Percentiles rank a stretch among this genome's conserved stretches.
Conservation (phyloP, 2,888 invertebrate species). For the Autographa pulchrina region DNA sequence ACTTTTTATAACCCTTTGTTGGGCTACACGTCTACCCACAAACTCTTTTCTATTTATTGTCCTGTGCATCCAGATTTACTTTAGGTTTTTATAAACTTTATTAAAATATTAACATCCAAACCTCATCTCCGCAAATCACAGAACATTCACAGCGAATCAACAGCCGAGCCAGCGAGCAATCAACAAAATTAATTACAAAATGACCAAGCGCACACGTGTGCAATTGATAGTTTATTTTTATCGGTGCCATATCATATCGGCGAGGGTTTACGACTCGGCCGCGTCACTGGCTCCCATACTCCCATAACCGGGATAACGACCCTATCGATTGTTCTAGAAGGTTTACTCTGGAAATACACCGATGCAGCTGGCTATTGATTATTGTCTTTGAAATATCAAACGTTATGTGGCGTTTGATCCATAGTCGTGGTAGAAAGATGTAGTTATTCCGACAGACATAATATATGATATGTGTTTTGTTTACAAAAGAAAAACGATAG, state of each 20-base stretch:
- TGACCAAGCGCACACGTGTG: slow-evolving; percentile 33
- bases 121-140: not conserved
- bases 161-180: not conserved
- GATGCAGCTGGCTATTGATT: not conserved
- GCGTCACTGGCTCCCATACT: slow-evolving; percentile 33
- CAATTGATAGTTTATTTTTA: slow-evolving; percentile 56
- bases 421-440: no score
- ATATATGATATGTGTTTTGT: no score
- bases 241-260: slow-evolving; percentile 49
- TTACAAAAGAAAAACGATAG: no score
- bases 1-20: no score
- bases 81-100: not conserved
- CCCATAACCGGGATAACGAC: slow-evolving; percentile 21
- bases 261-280: slow-evolving; percentile 50
- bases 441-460: not conserved
- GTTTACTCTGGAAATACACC: slow-evolving; percentile 10
- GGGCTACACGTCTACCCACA: not conserved
- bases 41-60: not conserved
- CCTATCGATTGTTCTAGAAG: not conserved
- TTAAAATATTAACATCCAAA: not conserved
- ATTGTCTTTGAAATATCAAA: no score
- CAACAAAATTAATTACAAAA: slow-evolving; percentile 36
- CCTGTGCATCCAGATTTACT: not conserved
- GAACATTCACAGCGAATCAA: not conserved
- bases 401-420: no score